These are phyloP conservation scores for Enteromius viviparus DNA, from an alignment of 2,797 vertebrate genomes.

Conservation along the genomic window DNA sequence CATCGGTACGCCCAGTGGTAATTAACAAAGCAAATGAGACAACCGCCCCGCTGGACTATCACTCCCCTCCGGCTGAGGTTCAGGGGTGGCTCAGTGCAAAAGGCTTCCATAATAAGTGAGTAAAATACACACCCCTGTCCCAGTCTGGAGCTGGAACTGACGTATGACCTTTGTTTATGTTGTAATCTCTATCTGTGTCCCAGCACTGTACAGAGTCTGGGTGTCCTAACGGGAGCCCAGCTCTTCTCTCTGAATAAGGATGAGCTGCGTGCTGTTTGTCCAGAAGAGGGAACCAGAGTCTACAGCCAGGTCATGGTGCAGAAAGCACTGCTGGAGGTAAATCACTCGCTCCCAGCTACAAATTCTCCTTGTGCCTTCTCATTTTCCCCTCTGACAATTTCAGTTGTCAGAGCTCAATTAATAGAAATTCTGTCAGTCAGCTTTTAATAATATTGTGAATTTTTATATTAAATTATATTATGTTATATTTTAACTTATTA, in stretches of 20 bases:
- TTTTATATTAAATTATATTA: no score
- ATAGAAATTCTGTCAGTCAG: not conserved
- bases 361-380: not conserved
- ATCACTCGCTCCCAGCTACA: constrained; percentile 14
- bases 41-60: constrained; percentile 66
- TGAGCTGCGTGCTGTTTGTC: constrained; percentile 75
- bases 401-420: not conserved
- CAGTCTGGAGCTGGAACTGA: not conserved
- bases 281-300: constrained; percentile 80
- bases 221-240: constrained; percentile 78
- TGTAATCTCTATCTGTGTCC: constrained; percentile 24
- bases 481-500: no score
- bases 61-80: constrained; percentile 77
- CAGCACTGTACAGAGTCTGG: constrained; percentile 80
- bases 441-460: not conserved
- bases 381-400: not conserved
- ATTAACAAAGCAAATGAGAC: constrained; percentile 67
- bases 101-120: constrained; percentile 83
- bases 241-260: constrained; percentile 80
- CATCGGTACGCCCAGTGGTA: constrained; percentile 56
- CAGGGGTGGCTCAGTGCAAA: constrained; percentile 82
- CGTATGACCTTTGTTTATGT: not conserved
- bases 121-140: constrained; percentile 38
- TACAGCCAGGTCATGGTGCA: constrained; percentile 85
- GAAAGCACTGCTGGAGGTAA: constrained; percentile 83